These are phyloP conservation scores for Euzophera pinguis DNA, from an alignment of 2,888 invertebrate species.

Conservation along the genomic window DNA sequence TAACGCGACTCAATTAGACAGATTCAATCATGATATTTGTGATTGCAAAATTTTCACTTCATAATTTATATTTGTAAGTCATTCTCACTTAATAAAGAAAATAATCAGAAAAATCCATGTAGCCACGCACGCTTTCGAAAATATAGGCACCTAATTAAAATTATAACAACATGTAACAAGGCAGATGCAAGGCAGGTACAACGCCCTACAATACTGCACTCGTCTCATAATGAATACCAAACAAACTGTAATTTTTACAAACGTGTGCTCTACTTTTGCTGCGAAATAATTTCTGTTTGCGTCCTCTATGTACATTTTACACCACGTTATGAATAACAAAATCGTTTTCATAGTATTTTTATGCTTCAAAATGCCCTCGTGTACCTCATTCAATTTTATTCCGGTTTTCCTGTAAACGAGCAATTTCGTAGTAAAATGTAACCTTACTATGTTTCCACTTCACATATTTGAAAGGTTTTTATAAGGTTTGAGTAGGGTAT, in stretches of 20 bases:
- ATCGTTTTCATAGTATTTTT: not conserved
- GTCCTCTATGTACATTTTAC: not conserved
- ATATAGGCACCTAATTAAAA: too few relatives aligned
- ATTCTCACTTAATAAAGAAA: too few relatives aligned
- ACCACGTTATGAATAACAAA: not conserved
- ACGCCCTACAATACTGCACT: constrained; percentile 21
- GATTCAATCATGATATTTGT: too few relatives aligned
- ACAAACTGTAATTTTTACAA: constrained; percentile 32
- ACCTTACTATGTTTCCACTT: too few relatives aligned
- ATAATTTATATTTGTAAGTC: too few relatives aligned
- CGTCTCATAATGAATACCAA: constrained; percentile 35
- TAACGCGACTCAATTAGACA: too few relatives aligned
- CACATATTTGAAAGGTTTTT: too few relatives aligned
- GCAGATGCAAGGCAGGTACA: constrained; percentile 22
- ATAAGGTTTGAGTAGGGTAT: too few relatives aligned
- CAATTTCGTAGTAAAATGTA: too few relatives aligned
- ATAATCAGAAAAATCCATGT: too few relatives aligned
- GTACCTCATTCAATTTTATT: not conserved
- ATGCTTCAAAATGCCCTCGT: not conserved
- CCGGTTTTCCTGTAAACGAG: not conserved
- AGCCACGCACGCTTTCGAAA: too few relatives aligned
- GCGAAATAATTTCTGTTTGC: constrained; percentile 9
- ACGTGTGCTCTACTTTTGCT: constrained; percentile 13
- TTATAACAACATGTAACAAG: constrained; percentile 11
- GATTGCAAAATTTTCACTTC: too few relatives aligned